Conservation (phyloP, 2,113 vertebrate species). For the Psilopsiagon aymara region DNA sequence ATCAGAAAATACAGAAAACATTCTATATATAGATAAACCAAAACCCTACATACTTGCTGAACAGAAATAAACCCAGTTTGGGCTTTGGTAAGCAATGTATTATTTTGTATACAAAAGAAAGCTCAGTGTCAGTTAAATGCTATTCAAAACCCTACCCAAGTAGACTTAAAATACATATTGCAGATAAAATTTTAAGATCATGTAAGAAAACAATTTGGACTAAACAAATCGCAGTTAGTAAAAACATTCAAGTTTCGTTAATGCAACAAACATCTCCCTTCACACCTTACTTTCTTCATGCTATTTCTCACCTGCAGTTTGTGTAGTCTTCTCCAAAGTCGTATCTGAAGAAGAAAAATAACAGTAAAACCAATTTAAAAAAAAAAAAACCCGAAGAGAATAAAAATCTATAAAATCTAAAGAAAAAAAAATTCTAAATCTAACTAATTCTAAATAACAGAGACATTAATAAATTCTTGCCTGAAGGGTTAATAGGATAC, state of each 20-base stretch:
- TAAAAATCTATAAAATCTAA: neutral
- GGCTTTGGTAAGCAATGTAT: neutral
- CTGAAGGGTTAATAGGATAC: constrained; percentile 60
- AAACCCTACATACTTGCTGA: neutral
- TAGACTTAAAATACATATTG: neutral
- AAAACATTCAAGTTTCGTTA: neutral
- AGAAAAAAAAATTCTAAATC: neutral
- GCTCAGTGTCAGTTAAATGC: neutral
- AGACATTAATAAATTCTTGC: constrained; percentile 63
- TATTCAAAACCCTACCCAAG: neutral
- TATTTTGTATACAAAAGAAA: neutral
- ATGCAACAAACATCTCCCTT: neutral
- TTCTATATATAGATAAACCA: neutral
- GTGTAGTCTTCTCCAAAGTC: constrained; percentile 63
- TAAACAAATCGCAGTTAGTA: neutral
- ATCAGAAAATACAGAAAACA: neutral
- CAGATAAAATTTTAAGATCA: neutral
- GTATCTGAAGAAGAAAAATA: constrained; percentile 44
- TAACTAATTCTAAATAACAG: constrained; percentile 27
- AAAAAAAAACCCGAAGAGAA: neutral
- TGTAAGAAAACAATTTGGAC: neutral
- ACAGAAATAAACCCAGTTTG: neutral
- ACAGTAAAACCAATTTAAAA: neutral
- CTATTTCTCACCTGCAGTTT: constrained; percentile 68
- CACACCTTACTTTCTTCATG: neutral